Evolutionary conservation across 1,140 invertebrate genomes (phyloP).

Genomic region (Muscidifurax raptorellus): DNA sequence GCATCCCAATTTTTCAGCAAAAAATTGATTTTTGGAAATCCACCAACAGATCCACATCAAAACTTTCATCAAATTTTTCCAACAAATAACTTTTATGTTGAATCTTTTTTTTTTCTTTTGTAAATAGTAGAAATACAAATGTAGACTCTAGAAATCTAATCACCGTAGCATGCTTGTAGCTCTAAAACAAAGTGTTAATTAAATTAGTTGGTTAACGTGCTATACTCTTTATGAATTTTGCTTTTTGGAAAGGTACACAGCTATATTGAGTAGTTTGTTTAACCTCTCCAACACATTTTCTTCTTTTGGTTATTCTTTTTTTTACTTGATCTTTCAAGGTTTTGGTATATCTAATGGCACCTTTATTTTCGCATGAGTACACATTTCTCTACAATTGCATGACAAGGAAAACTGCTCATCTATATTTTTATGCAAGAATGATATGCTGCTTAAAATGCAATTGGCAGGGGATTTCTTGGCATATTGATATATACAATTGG

Average conservation of each 20-base stretch:
- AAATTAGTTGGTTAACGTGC: too few relatives aligned
- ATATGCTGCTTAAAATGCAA: background rate
- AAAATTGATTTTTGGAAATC: background rate
- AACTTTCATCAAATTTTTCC: background rate
- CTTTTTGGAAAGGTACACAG: background rate
- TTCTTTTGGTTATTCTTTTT: background rate
- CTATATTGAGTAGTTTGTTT: background rate
- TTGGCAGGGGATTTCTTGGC: background rate
- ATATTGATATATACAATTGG: slow-evolving; percentile 1
- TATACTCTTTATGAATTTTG: background rate
- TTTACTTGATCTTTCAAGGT: background rate
- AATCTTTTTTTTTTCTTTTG: background rate
- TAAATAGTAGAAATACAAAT: background rate
- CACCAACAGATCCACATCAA: background rate
- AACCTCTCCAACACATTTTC: background rate
- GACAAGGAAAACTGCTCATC: too few relatives aligned
- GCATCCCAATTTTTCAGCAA: background rate
- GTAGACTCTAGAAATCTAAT: slow-evolving; percentile 16
- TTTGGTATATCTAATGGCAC: background rate
- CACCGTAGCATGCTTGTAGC: slow-evolving; percentile 35
- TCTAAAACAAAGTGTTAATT: background rate
- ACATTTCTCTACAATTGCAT: background rate
- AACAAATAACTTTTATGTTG: background rate
- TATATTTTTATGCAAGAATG: background rate
- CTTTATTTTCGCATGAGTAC: background rate